Evolutionary conservation across 2,113 vertebrate species (phyloP), one percentile per base, ranked within the genome.

Genomic region (Serinus canaria): DNA sequence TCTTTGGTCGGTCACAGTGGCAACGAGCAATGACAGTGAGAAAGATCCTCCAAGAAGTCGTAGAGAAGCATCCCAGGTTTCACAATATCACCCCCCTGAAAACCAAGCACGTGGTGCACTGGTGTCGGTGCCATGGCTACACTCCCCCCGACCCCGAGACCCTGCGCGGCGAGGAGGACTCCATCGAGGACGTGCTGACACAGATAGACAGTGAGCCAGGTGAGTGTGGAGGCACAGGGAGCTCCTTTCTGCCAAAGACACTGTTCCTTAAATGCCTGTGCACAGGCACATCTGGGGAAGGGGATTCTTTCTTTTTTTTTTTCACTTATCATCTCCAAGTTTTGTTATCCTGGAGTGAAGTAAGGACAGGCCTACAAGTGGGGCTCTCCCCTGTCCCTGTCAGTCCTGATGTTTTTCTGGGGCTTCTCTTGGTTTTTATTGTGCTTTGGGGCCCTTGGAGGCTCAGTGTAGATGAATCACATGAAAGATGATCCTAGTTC

Each of bases 161-260:
- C 55, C 91, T 98, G 69, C 96, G 94, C 25, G 97, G 62, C 0
- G 99, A 99, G 0, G 98, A 99, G 67, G 99, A 99, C 94, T 99
- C 99, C 0, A 99, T 99, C 4, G 99, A 99, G 92, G 99, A 99
- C 2, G 99, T 99, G 83, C 98, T 99, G 78, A 99, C 99, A 0
- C 99, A 99, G 97, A 99, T 99, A 13, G 99, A 99, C 97, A 99
- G 95, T 5, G 99, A 99, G 93, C 99, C 99, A 28, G 99, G 99
- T 98, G 31, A 93, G 96, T 15, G 2, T 3, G 22, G 6, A 6
- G 47, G 16, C 6, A 33, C 78, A 47, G 68, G 35, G 60, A 28
- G 39, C 74, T 83, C 31, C 53, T 66, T 50, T 22, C 37, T 87
- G 41, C 44, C 60, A 75, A 4, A 56, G 6, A 14, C 1, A 1